Percentiles rank a stretch among this genome's conserved stretches.
phyloP scores from a whole-genome alignment of 2,797 vertebrate species.

The Siniperca obscura region DNA sequence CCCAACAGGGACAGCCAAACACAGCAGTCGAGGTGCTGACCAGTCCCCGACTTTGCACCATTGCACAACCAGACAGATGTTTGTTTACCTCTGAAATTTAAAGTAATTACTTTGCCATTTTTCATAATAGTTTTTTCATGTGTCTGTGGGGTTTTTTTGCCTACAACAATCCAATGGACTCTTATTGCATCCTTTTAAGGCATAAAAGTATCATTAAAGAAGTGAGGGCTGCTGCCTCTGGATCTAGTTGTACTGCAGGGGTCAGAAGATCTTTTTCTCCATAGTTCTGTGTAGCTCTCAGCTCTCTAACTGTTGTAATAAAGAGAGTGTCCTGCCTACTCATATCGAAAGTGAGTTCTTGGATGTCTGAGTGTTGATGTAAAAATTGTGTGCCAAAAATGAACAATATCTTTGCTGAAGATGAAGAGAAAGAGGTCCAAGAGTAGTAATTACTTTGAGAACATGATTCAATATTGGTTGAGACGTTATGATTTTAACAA shows the following conservation, averaged over 20 bases:
- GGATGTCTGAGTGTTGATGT: background rate
- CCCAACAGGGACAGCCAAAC: conserved; percentile 42
- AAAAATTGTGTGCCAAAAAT: background rate
- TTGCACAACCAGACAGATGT: background rate
- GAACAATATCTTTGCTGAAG: background rate
- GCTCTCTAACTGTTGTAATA: background rate
- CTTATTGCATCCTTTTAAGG: background rate
- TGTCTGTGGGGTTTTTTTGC: background rate
- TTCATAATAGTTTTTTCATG: background rate
- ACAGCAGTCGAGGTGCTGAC: conserved; percentile 28
- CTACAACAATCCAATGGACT: background rate
- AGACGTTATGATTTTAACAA: background rate
- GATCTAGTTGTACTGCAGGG: background rate
- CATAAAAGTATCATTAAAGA: background rate
- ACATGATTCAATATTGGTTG: background rate
- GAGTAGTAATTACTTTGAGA: background rate
- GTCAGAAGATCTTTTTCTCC: background rate
- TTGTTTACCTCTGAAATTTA: conserved; percentile 9
- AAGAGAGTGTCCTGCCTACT: background rate
- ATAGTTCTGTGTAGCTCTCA: background rate
- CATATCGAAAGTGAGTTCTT: background rate
- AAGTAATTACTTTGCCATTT: background rate
- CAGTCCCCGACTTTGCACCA: conserved; percentile 29
- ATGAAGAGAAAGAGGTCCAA: background rate
- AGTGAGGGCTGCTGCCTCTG: background rate